These are phyloP conservation scores for Arothron firmamentum DNA, from an alignment of 2,113 vertebrate species.

Conservation along the genomic window DNA sequence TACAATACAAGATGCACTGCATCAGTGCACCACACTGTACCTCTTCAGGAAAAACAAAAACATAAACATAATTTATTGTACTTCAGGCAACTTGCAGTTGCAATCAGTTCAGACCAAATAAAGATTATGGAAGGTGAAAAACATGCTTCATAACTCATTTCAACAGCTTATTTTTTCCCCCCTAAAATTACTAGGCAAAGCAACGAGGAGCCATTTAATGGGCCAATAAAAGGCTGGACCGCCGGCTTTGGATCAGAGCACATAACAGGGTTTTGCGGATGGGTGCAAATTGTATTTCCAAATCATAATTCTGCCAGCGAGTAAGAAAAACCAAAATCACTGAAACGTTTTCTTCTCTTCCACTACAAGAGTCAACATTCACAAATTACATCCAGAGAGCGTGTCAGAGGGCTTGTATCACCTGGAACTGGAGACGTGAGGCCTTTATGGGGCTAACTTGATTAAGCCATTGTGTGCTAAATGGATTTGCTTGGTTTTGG, in stretches of 20 bases:
- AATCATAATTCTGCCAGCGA: conserved; percentile 17
- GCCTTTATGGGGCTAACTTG: conserved; percentile 17
- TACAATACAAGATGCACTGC: conserved; percentile 76
- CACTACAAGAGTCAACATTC: conserved; percentile 34
- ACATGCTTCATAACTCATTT: conserved; percentile 47
- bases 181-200: conserved; percentile 55
- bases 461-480: conserved; percentile 15
- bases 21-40: conserved; percentile 61
- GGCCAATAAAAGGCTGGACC: conserved; percentile 54
- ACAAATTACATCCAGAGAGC: conserved; percentile 42
- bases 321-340: conserved; percentile 18
- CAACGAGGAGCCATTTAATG: conserved; percentile 49
- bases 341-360: conserved; percentile 32
- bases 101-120: conserved; percentile 50
- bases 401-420: conserved; percentile 27
- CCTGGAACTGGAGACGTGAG: conserved; percentile 34
- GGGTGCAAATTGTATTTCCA: conserved; percentile 30
- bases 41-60: conserved; percentile 47
- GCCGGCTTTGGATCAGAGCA: conserved; percentile 33
- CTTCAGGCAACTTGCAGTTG: conserved; percentile 59
- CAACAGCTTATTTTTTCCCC: conserved; percentile 36
- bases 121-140: conserved; percentile 39
- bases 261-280: conserved; percentile 25
- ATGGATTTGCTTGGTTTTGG: conserved; percentile 50
- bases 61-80: conserved; percentile 44